Conservation (phyloP, 1,140 invertebrate genomes). For the Pinna nobilis region DNA sequence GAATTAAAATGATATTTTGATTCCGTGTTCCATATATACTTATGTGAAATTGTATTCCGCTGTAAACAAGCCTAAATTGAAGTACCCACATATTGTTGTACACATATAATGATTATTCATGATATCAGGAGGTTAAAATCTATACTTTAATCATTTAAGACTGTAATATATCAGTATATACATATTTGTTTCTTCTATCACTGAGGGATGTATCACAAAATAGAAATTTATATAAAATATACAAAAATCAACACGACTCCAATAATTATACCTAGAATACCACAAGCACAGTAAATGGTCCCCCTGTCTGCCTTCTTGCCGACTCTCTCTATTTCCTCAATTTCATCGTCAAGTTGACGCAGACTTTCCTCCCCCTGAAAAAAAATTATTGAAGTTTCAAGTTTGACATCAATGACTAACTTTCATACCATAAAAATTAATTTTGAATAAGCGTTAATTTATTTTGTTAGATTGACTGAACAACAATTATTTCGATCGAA, state of each 20-base stretch:
- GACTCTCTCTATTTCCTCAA: constrained; percentile 4
- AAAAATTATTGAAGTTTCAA: background rate
- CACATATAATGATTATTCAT: too few relatives aligned
- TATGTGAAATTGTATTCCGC: too few relatives aligned
- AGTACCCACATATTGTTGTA: too few relatives aligned
- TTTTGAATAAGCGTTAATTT: background rate
- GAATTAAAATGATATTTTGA: too few relatives aligned
- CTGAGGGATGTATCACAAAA: too few relatives aligned
- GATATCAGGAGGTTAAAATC: too few relatives aligned
- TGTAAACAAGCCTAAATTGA: too few relatives aligned
- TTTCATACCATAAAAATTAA: background rate
- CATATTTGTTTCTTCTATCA: too few relatives aligned
- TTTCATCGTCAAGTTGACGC: constrained; percentile 6
- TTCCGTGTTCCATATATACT: too few relatives aligned
- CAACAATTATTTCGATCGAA: background rate
- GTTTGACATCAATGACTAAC: background rate
- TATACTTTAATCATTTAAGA: too few relatives aligned
- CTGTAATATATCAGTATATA: too few relatives aligned
- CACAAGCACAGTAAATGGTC: constrained; percentile 24
- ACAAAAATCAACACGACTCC: constrained; percentile 17
- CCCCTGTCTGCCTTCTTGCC: constrained; percentile 20
- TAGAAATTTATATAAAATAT: constrained; percentile 10
- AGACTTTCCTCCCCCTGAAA: constrained; percentile 12
- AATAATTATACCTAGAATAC: constrained; percentile 7
- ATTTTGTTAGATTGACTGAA: background rate